Base-by-base conservation (phyloP, 2,888 invertebrate species). In the Axea sp. region DNA sequence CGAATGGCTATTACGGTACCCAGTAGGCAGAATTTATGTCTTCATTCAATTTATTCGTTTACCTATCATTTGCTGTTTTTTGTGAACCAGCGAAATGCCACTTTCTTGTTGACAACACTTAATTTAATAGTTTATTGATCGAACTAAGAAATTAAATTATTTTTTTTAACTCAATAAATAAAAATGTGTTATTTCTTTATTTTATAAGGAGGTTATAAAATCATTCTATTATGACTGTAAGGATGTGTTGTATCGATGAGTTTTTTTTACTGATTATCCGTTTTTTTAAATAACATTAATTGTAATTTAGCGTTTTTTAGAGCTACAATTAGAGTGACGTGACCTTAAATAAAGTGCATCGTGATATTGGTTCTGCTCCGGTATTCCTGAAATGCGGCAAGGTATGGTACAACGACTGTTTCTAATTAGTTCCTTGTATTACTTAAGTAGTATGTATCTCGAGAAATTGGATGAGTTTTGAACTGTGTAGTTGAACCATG, bases 391-490 rank as follows among this genome's bases (percentile, higher is more conserved):
- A 19, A 51, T 43, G 55, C 33, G 64, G 71, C 76, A 67, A 74
- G 71, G 73, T 77, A 68, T 67, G 69, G 24, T 41, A 73, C 76
- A 77, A 78, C 77, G 78, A 81, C 78, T 81, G 82, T 83, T 83
- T 73, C 79, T 82, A 81, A 84, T 83, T 84, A 82, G 80, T 82
- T 81, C 77, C 78, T 79, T 78, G 80, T 79, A 80, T 81, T 78
- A 78, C 81, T 81, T 78, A 77, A 77, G 75, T 76, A 69, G 55
- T 67, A 76, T 73, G 76, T 62, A 62, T 75, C 73, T 68, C 53
- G 76, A 79, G 79, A 80, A 83, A 82, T 82, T 82, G 79, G 76
- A 80, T 76, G 81, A 81, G 79, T 83, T 83, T 81, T 79, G 75
- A 78, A 78, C 69, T 73, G 76, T 47, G 69, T 77, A 74, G 76